Base-by-base conservation (phyloP, 1,140 invertebrate genomes). In the Wiebesia pumilae region DNA sequence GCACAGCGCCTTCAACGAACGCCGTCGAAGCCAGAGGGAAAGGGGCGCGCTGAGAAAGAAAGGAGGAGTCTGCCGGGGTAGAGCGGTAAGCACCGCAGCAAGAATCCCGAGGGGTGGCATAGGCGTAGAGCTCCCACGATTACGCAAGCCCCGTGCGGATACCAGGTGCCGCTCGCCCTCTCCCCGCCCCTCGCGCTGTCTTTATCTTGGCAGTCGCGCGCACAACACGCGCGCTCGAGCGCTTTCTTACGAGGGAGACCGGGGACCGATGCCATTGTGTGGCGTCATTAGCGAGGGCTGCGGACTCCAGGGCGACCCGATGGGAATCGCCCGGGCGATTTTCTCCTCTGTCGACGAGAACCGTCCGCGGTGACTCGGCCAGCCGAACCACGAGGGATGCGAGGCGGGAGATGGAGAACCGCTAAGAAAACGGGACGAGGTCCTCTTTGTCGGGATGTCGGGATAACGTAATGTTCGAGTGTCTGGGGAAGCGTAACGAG, bases 111-210 rank as follows among this genome's bases (percentile, higher is more conserved):
- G 58, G 89, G 89, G 87, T 88, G 88, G 88, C 78, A 87, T 84
- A 89, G 86, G 86, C 75, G 88, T 88, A 81, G 67, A 67, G 90
- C 90, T 91, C 90, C 90, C 90, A 91, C 90, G 90, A 90, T 90
- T 89, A 86, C 75, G 85, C 81, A 83, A n/a, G 65, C 69, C 83
- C 3, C 81, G 86, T 6, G 4, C 12, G 7, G 62, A 33, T 21
- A 85, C 89, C 90, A 90, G 90, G 90, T 90, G 90, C 65, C 75
- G 33, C 62, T 62, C 4, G 27, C 35, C 67, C 35, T 54, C 65
- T 35, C 33, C 24, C 47, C 62, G 33, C 62, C 43, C 54, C 12
- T 21, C 19, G 10, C 38, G 38, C 69, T 24, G 81, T 6, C 82
- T 77, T 43, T 65, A 62, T 65, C 71, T 77, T 47, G 83, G 71